Percentiles rank a stretch among this genome's conserved stretches.
Evolutionary conservation across 2,797 vertebrate species (phyloP).

Genomic region (Gymnocypris eckloni): DNA sequence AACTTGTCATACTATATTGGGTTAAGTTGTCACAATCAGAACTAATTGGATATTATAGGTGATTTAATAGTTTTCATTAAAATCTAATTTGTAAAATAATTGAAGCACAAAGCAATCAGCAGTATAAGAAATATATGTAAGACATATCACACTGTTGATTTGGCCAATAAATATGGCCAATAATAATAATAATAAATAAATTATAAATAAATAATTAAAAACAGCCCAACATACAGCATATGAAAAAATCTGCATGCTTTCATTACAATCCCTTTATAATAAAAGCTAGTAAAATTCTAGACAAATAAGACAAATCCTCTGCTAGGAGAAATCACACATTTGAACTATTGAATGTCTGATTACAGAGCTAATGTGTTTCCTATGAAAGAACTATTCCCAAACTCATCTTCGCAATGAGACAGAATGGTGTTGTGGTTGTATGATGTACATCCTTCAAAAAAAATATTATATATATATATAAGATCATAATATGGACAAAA

Average conservation of each 20-base stretch:
- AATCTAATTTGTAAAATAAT: too few relatives aligned
- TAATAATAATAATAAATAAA: too few relatives aligned
- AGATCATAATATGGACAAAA: slow-evolving; percentile 11
- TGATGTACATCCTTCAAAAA: not conserved
- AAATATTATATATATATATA: not conserved
- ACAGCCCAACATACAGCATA: too few relatives aligned
- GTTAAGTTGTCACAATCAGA: not conserved
- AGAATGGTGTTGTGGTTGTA: not conserved
- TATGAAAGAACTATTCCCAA: not conserved
- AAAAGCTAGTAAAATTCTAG: not conserved
- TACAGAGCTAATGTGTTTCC: not conserved
- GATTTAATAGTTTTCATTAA: not conserved
- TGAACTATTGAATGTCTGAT: not conserved
- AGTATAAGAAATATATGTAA: too few relatives aligned
- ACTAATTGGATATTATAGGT: not conserved
- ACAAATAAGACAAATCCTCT: not conserved
- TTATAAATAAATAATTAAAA: too few relatives aligned
- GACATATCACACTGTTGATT: too few relatives aligned
- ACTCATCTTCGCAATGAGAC: not conserved
- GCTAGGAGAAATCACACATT: not conserved
- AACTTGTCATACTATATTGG: not conserved
- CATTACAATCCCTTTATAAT: not conserved
- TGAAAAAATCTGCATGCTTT: too few relatives aligned
- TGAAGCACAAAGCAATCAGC: too few relatives aligned
- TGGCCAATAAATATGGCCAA: too few relatives aligned